Evolutionary conservation across 1,140 invertebrate species (phyloP), one percentile per base, ranked within the genome.

Genomic region (Megathymus violae): DNA sequence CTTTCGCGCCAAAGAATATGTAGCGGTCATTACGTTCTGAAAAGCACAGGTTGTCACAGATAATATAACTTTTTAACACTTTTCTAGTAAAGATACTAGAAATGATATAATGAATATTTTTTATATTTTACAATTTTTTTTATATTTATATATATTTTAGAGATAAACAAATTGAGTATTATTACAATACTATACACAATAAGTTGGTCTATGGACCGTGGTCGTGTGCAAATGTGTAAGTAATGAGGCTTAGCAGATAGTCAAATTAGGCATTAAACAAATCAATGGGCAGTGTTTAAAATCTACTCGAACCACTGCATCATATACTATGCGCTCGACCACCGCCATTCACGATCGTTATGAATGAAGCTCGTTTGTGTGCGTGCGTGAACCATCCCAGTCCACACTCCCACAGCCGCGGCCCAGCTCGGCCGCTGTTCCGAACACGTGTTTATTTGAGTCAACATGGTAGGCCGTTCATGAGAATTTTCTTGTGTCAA

Each of bases 401-500:
- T n/a, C n/a, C n/a, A 22, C 61, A 56, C 11, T 25, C 25, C 70
- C 51, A 62, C 59, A 62, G 67, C 10, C 64, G 47, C 62, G n/a
- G 41, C 16, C 36, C 47, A 34, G 58, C 58, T 60, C 72, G 79
- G 77, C 77, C n/a, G n/a, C n/a, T n/a, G n/a, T n/a, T 59, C 60
- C 19, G 61, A 78, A 83, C 85, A 88, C 81, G 82, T 87, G 83
- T 88, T 85, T 79, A 78, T 82, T 80, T 69, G 72, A 87, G 72
- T 72, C 76, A 78, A 84, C 76, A 74, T 73, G 78, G 75, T 78
- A 82, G 85, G 79, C 85, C 71, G 84, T 86, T 88, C 82, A 85
- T 87, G 87, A 85, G 85, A 87, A 89, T 84, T 89, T 78, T 84
- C 87, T 83, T 88, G 75, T 84, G 80, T 85, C 85, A 86, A 89